Percentiles rank a stretch among this genome's conserved stretches.
Conservation (phyloP, 2,888 invertebrate genomes). For the Caenorhabditis macrosperma region DNA sequence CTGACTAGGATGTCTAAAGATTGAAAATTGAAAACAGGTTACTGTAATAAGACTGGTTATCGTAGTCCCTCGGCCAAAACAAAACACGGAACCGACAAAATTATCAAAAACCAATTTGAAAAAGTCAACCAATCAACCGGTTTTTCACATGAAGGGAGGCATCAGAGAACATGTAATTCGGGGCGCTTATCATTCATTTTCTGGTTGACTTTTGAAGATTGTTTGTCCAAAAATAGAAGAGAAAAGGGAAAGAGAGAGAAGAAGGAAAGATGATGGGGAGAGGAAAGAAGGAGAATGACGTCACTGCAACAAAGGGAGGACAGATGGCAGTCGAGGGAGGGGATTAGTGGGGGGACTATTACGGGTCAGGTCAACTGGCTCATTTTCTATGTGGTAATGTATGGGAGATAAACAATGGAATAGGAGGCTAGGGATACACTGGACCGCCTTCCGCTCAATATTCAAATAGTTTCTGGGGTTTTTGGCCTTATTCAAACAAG, state of each 20-base stretch:
- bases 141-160: background rate
- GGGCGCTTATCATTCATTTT: background rate
- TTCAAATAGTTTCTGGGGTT: too few species aligned
- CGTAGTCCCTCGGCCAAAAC: too few species aligned
- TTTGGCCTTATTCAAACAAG: too few species aligned
- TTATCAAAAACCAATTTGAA: too few species aligned
- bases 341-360: background rate
- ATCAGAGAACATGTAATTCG: constrained; percentile 1
- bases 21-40: too few species aligned
- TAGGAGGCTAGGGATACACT: too few species aligned
- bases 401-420: too few species aligned
- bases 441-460: too few species aligned
- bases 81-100: too few species aligned
- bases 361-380: background rate
- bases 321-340: background rate
- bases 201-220: constrained; percentile 6
- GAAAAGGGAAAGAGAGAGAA: constrained; percentile 1
- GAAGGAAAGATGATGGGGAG: constrained; percentile 4
- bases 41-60: too few species aligned
- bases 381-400: too few species aligned
- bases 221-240: background rate
- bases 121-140: background rate
- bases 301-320: background rate
- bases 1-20: too few species aligned
- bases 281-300: constrained; percentile 1